A percentile compares a stretch with the other conserved stretches of the same genome.
phyloP scores from a whole-genome alignment of 2,797 vertebrate species.

The Malacoctenus gilli region DNA sequence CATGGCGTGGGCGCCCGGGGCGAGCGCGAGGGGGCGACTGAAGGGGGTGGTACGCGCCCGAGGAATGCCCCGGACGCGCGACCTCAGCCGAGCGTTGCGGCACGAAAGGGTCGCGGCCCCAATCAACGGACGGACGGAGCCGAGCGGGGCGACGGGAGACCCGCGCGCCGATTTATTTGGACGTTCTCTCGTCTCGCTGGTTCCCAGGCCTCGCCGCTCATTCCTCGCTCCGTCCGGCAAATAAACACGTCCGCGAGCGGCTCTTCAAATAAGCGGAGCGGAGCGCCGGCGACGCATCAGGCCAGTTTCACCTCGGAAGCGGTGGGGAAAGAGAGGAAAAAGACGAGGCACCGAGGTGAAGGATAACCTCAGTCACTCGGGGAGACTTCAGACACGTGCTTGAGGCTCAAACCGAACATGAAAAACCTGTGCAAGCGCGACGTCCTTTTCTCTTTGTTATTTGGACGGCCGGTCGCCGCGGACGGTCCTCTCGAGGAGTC shows the following conservation, averaged over 20 bases:
- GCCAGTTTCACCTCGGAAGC: constrained; percentile 46
- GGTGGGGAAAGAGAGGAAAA: constrained; percentile 35
- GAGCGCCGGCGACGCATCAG: constrained; percentile 37
- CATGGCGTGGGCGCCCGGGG: constrained; percentile 11
- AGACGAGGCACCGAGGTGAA: constrained; percentile 5
- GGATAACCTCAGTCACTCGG: neutral
- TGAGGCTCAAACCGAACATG: constrained; percentile 22
- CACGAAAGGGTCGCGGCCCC: neutral
- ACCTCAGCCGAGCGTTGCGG: neutral
- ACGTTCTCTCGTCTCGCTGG: constrained; percentile 59
- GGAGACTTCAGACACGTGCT: constrained; percentile 20
- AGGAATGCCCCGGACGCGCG: neutral
- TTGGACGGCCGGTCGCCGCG: constrained; percentile 21
- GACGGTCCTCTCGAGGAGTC: constrained; percentile 48
- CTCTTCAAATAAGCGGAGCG: constrained; percentile 68
- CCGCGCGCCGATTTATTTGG: constrained; percentile 61
- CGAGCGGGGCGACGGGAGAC: constrained; percentile 28
- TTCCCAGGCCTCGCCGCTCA: constrained; percentile 62
- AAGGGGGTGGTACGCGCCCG: constrained; percentile 8
- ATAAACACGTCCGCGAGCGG: constrained; percentile 62
- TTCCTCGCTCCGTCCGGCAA: constrained; percentile 63
- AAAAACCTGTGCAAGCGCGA: constrained; percentile 48
- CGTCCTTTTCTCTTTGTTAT: constrained; percentile 29
- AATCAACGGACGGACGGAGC: constrained; percentile 6
- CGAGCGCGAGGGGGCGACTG: neutral